Conservation (phyloP, 2,888 invertebrate genomes). For the Drosophila kambysellisi region DNA sequence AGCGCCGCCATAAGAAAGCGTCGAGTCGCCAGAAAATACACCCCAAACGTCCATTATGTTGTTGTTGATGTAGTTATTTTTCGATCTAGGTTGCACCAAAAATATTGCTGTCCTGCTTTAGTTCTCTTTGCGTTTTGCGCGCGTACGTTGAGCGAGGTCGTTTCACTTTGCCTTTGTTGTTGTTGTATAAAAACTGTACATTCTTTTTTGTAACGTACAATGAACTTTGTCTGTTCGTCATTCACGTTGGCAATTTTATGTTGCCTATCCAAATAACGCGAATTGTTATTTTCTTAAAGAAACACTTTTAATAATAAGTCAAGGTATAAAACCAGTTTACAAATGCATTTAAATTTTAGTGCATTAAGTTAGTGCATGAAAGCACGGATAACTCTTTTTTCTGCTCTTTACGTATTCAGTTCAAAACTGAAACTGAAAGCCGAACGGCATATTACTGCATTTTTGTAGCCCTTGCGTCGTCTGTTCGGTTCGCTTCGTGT, state of each 20-base stretch:
- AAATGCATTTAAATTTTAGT: conserved; percentile 51
- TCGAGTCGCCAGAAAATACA: conserved; percentile 86
- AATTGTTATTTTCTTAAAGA: conserved; percentile 26
- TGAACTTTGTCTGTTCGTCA: conserved; percentile 56
- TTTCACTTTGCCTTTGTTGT: conserved; percentile 68
- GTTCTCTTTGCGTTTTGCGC: conserved; percentile 47
- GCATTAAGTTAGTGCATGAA: conserved; percentile 35
- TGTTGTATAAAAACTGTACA: conserved; percentile 8
- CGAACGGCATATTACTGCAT: conserved; percentile 64
- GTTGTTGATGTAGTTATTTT: conserved; percentile 19
- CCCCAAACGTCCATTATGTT: conserved; percentile 86
- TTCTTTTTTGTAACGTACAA: conserved; percentile 63
- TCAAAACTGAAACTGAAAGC: conserved; percentile 71
- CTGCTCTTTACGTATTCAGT: conserved; percentile 54
- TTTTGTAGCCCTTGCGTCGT: conserved; percentile 60
- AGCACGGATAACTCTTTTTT: conserved; percentile 28
- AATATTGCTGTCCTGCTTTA: conserved; percentile 15
- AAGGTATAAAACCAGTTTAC: conserved; percentile 61
- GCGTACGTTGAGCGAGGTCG: conserved; percentile 74
- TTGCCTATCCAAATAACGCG: conserved; percentile 40
- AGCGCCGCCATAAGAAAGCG: conserved; percentile 86
- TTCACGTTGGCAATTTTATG: conserved; percentile 45
- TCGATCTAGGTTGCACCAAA: conserved; percentile 39
- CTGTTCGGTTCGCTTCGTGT: conserved; percentile 37
- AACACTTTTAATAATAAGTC: conserved; percentile 49